Evolutionary conservation across 53 echinoderm and acorn worm genomes (phyloP).

Genomic region (Echinarachnius parma): DNA sequence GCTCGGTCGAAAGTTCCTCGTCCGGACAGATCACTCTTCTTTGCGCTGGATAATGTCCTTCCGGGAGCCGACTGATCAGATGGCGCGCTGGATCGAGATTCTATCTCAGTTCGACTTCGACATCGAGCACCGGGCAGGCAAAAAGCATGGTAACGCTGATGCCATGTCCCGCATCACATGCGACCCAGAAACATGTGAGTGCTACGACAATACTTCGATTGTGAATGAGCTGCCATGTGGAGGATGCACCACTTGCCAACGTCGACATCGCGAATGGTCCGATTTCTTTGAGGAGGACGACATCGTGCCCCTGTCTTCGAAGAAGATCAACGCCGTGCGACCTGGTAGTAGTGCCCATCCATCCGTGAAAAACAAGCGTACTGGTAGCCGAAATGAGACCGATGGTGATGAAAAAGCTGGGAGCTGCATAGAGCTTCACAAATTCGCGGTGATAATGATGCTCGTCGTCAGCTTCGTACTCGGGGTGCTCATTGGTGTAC

Average conservation of each 20-base stretch:
- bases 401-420: too few species aligned
- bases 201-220: slow-evolving; percentile 39
- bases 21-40: slow-evolving; percentile 47
- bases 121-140: slow-evolving; percentile 55
- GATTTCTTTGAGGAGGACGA: slow-evolving; percentile 38
- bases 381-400: too few species aligned
- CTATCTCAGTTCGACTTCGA: slow-evolving; percentile 60
- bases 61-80: slow-evolving; percentile 46
- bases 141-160: slow-evolving; percentile 64
- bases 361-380: too few species aligned
- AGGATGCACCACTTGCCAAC: slow-evolving; percentile 26
- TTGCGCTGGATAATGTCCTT: slow-evolving; percentile 48
- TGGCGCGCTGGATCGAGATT: slow-evolving; percentile 70
- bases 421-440: too few species aligned
- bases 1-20: slow-evolving; percentile 52
- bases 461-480: too few species aligned
- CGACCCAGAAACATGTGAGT: slow-evolving; percentile 49
- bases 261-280: slow-evolving; percentile 27
- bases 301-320: slow-evolving; percentile 1
- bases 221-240: slow-evolving; percentile 47
- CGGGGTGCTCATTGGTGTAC: too few species aligned
- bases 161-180: slow-evolving; percentile 50
- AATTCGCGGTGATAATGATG: too few species aligned
- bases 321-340: too few species aligned
- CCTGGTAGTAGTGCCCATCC: too few species aligned